These are phyloP conservation scores for Mastacembelus armatus DNA, from an alignment of 2,797 vertebrate species.

Conservation along the genomic window DNA sequence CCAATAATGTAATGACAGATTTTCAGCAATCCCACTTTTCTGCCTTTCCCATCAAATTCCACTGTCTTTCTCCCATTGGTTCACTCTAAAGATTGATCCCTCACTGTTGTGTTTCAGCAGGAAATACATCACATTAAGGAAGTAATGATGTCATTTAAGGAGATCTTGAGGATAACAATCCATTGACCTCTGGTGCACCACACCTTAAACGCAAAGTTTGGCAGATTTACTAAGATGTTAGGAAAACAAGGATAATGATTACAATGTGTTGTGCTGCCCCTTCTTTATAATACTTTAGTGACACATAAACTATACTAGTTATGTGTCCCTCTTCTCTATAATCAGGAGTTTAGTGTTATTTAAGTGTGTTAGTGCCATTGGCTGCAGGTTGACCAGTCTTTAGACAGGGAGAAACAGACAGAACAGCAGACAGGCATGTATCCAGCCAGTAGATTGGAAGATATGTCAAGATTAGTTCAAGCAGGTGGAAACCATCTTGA, in stretches of 20 bases:
- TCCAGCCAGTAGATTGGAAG: conserved; percentile 21
- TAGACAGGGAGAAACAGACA: conserved; percentile 15
- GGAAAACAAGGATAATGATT: background rate
- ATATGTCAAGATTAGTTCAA: conserved; percentile 54
- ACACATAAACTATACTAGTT: too few species aligned
- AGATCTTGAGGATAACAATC: background rate
- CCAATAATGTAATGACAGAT: background rate
- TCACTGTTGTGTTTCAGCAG: background rate
- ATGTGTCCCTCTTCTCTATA: background rate
- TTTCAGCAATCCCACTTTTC: background rate
- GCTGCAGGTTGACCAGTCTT: conserved; percentile 14
- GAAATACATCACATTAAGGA: conserved; percentile 25
- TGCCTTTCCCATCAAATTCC: background rate
- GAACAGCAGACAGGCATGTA: conserved; percentile 19
- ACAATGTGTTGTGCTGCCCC: background rate
- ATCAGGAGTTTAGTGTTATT: conserved; percentile 33
- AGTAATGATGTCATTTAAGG: conserved; percentile 10
- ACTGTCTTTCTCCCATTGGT: background rate
- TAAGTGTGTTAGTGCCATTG: conserved; percentile 20
- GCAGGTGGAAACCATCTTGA: conserved; percentile 36
- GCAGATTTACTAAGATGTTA: background rate
- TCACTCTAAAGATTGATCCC: background rate
- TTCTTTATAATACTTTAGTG: conserved; percentile 8
- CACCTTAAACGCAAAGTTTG: background rate
- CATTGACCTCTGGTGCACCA: background rate